Base-by-base conservation (phyloP, 2,113 vertebrate genomes). In the Tychaedon coryphoeus region DNA sequence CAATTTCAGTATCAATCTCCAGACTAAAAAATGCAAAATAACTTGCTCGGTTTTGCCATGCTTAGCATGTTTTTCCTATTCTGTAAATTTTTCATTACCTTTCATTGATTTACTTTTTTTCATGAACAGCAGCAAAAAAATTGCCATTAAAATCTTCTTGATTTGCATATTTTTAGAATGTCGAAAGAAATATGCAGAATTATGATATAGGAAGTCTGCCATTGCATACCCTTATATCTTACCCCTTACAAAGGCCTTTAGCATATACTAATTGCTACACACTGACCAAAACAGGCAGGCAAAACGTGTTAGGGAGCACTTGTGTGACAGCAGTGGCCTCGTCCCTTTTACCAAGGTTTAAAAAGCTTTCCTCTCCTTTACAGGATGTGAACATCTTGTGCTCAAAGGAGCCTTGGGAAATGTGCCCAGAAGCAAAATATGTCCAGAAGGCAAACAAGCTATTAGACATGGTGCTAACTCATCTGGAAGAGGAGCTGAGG, bases 91-190 rank as follows among this genome's bases (percentile, higher is more conserved):
- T 50, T 20, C 12, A 36, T 61, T 25, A 4, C 4, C 25, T 16
- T 51, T 28, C 25, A 15, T 5, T 74, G 9, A 20, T 77, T 51
- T 56, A 10, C 3, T 26, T 57, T 50, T 50, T 70, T 43, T 40
- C 1, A 15, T 47, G 14, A 26, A 28, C 28, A 17, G 43, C 29
- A 20, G 3, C 1, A 12, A 50, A 50, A 50, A 4, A 10, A 3
- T 45, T 20, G 0, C 1, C 2, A 19, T n/a, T 23, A 56, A 80
- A 70, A 4, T 4, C 3, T 45, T 62, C 9, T 45, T 28, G 12
- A 48, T 48, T 31, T 48, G 24, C 8, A 3, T 20, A 34, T 29
- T 73, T 54, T 51, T 33, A 34, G 11, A 36, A 23, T 24, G 1
- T 40, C 56, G 22, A 48, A 85, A 65, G 8, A 57, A 54, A 62